phyloP scores from a whole-genome alignment of 2,888 invertebrate species.

The Drosophila neotestacea region DNA sequence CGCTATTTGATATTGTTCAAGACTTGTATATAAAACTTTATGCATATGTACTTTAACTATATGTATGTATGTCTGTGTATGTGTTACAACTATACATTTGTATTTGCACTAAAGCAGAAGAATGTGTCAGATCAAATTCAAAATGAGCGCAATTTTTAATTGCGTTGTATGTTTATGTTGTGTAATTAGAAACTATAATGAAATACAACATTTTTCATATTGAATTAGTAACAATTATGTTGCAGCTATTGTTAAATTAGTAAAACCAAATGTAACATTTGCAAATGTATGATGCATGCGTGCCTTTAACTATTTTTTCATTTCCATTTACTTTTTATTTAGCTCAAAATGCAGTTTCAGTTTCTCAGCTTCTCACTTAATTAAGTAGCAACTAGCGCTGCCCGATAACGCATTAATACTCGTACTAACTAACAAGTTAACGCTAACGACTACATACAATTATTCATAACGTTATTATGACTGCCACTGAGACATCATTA shows the following conservation, averaged over 20 bases:
- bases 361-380: constrained; percentile 59
- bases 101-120: constrained; percentile 54
- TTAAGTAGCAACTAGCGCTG: constrained; percentile 48
- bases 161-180: constrained; percentile 17
- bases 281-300: constrained; percentile 27
- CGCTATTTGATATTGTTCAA: constrained; percentile 71
- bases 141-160: constrained; percentile 17
- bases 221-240: constrained; percentile 42
- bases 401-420: constrained; percentile 58
- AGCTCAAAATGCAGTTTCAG: constrained; percentile 71
- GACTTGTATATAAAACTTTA: constrained; percentile 59
- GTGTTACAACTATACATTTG: constrained; percentile 38
- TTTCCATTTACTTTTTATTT: constrained; percentile 10
- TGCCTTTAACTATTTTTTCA: constrained; percentile 5
- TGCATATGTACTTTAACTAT: constrained; percentile 50
- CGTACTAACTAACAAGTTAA: constrained; percentile 62
- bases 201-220: constrained; percentile 16
- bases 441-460: constrained; percentile 59
- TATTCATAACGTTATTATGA: constrained; percentile 48
- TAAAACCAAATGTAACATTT: constrained; percentile 61
- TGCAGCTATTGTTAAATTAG: constrained; percentile 38
- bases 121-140: constrained; percentile 44
- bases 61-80: constrained; percentile 17
- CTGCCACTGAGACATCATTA: constrained; percentile 50
- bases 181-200: constrained; percentile 26